A percentile compares a stretch with the other conserved stretches of the same genome.
Conservation (phyloP, 1,140 invertebrate species). For the Chymomyza costata region DNA sequence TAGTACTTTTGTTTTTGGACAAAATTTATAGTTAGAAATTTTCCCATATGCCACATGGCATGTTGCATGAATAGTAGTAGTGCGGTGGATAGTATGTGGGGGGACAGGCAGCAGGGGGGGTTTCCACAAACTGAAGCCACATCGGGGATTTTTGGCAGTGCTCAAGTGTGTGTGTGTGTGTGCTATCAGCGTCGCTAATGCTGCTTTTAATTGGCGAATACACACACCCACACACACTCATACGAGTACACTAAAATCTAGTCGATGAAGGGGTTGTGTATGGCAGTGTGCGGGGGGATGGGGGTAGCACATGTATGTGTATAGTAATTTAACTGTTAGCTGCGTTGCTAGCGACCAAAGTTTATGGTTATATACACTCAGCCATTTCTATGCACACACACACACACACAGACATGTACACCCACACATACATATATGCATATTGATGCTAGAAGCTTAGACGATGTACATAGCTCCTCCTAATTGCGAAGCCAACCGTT, state of each 20-base stretch:
- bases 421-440: constrained; percentile 37
- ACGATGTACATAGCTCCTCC: constrained; percentile 59
- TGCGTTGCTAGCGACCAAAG: constrained; percentile 57
- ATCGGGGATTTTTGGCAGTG: constrained; percentile 54
- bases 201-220: constrained; percentile 68
- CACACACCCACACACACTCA: constrained; percentile 21
- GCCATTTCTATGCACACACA: no score
- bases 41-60: constrained; percentile 47
- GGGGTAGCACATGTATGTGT: constrained; percentile 30
- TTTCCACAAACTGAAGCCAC: no score
- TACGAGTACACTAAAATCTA: constrained; percentile 3
- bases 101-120: no score
- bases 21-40: constrained; percentile 69
- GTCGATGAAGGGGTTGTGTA: constrained; percentile 12
- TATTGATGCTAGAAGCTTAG: constrained; percentile 48
- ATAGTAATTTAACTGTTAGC: constrained; percentile 70
- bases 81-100: background rate
- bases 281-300: no score
- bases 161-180: no score
- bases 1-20: constrained; percentile 54
- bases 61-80: background rate
- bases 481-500: constrained; percentile 64
- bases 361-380: constrained; percentile 64
- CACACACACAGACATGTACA: constrained; percentile 39
- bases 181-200: constrained; percentile 42